Conservation (phyloP, 2,113 vertebrate genomes). For the Phaetusa simplex region DNA sequence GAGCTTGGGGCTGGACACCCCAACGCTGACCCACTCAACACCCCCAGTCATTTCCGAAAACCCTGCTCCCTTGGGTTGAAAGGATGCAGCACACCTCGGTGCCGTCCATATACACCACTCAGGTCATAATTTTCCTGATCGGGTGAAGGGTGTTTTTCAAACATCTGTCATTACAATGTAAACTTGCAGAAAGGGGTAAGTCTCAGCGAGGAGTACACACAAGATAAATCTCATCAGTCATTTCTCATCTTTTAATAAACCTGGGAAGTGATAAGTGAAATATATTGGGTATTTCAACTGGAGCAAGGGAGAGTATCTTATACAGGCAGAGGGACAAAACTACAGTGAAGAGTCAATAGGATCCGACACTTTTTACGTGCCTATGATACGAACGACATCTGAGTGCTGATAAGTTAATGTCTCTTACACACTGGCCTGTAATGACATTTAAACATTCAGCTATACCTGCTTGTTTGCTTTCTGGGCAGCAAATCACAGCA, state of each 20-base stretch:
- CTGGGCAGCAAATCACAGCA: background rate
- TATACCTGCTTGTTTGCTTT: constrained; percentile 35
- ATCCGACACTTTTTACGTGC: background rate
- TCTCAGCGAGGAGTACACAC: background rate
- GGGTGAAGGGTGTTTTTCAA: background rate
- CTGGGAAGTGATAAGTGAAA: background rate
- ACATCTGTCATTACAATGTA: background rate
- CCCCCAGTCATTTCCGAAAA: background rate
- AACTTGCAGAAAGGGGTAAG: background rate
- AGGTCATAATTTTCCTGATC: background rate
- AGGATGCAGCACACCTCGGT: background rate
- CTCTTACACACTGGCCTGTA: constrained; percentile 6
- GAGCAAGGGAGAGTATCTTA: background rate
- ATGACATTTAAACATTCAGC: background rate
- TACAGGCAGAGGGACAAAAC: background rate
- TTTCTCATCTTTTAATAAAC: constrained; percentile 13
- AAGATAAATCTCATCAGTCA: background rate
- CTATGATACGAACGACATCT: background rate
- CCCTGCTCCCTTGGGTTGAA: background rate
- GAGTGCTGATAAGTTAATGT: background rate
- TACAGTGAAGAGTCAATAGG: background rate
- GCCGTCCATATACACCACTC: background rate
- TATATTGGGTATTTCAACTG: background rate
- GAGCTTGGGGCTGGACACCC: background rate
- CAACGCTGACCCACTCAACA: background rate